Evolutionary conservation across 2,888 invertebrate genomes (phyloP).

Genomic region (Ypsolopha scabrella): DNA sequence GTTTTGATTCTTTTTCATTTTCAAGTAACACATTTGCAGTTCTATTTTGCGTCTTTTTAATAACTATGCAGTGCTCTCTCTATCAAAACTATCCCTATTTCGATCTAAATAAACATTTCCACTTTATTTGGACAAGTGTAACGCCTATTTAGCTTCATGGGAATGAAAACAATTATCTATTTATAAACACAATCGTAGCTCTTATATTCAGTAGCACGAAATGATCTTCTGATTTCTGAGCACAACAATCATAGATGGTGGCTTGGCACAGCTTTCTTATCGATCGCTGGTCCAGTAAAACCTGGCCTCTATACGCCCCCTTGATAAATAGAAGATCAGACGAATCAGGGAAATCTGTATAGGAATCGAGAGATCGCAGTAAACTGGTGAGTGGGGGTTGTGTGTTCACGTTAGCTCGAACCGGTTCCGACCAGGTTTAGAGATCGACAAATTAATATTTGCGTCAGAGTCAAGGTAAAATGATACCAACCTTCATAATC

Average conservation of each 20-base stretch:
- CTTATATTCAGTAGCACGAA: not conserved
- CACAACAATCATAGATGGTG: constrained; percentile 1
- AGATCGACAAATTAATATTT: too few relatives aligned
- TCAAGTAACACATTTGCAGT: too few relatives aligned
- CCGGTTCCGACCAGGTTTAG: not conserved
- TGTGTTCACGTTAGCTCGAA: not conserved
- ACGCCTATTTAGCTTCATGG: too few relatives aligned
- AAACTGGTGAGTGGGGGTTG: not conserved
- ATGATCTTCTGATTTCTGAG: not conserved
- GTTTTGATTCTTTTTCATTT: too few relatives aligned
- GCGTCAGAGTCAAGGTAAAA: too few relatives aligned
- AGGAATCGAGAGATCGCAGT: not conserved
- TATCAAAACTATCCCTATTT: too few relatives aligned
- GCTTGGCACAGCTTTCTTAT: constrained; percentile 1
- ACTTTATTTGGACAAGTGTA: too few relatives aligned
- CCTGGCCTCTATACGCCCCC: not conserved
- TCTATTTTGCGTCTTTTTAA: too few relatives aligned
- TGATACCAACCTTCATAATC: too few relatives aligned
- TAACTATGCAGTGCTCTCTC: too few relatives aligned
- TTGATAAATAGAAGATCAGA: not conserved
- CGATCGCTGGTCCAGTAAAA: not conserved
- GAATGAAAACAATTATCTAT: not conserved
- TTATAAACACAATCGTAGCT: not conserved
- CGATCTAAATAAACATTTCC: too few relatives aligned
- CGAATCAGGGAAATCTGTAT: not conserved